Evolutionary conservation across 2,888 invertebrate genomes (phyloP), one percentile per base, ranked within the genome.

Genomic region (Rugalucina vietnamica): DNA sequence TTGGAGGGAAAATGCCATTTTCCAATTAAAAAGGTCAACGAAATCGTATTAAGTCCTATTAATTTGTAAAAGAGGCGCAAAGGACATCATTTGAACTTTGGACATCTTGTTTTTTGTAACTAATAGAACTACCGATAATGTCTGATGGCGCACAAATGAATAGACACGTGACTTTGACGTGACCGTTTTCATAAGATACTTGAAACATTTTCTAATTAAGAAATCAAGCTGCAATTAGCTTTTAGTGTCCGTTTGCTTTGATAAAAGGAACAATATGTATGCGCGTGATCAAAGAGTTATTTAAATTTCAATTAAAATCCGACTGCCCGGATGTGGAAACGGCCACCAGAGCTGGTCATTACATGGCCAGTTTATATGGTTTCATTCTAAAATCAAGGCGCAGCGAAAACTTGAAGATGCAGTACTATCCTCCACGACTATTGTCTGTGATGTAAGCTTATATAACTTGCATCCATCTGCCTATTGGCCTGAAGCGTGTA

Each of bases 201-300:
- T 65, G 65, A 65, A 65, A 65, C 32, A 65, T 65, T 34, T 34
- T 65, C 65, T 65, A 65, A 65, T 65, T 65, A 65, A 65, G 34
- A 65, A 32, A 65, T 65, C 34, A 65, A 65, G 65, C 14, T n/a
- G 65, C 34, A 65, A 65, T 65, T 65, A 29, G 65, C 65, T 65
- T 65, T 65, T 12, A 34, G 65, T 21, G 21, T 65, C 29, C 21
- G 29, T 21, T n/a, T 60, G 14, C 34, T 65, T 65, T 34, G 21
- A 34, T 12, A 65, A 65, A 34, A 65, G 65, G 29, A 65, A 32
- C 21, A 65, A 65, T 34, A 65, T 34, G 34, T 65, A 32, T 34
- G 29, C 65, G 65, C 65, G 34, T 65, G 65, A 21, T 34, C 65
- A 4, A 34, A 54, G 4, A 54, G 54, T 54, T 54, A 54, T 54